Conservation (phyloP, 2,888 invertebrate genomes). For the Eristalis arbustorum region DNA sequence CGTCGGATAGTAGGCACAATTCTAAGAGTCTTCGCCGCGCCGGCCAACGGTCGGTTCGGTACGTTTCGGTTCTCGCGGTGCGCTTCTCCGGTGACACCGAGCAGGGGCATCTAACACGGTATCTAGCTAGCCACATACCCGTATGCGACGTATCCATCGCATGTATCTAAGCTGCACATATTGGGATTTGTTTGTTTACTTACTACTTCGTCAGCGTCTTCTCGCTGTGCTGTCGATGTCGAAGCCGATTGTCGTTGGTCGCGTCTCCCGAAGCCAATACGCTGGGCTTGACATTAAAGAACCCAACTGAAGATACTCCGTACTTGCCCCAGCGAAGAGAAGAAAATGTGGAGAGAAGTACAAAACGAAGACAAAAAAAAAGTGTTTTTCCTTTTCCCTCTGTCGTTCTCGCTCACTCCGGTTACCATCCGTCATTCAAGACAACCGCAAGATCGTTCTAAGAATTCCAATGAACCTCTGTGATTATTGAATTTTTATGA, state of each 20-base stretch:
- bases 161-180: constrained; percentile 65
- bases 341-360: not conserved
- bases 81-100: constrained; percentile 26
- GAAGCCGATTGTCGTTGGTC: not conserved
- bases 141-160: constrained; percentile 44
- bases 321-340: not conserved
- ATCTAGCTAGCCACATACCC: constrained; percentile 48
- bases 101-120: constrained; percentile 57
- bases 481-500: constrained; percentile 71
- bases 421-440: constrained; percentile 68
- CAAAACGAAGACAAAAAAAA: not conserved
- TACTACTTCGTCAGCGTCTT: constrained; percentile 48
- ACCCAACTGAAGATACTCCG: not conserved
- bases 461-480: constrained; percentile 69
- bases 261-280: constrained; percentile 12
- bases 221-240: constrained; percentile 38
- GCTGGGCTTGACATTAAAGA: constrained; percentile 13
- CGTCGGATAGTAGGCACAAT: constrained; percentile 60
- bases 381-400: constrained; percentile 59
- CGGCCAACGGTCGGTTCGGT: constrained; percentile 29
- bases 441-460: constrained; percentile 71
- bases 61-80: constrained; percentile 1
- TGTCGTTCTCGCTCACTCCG: constrained; percentile 60
- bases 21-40: constrained; percentile 58
- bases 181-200: constrained; percentile 61